Evolutionary conservation across 2,888 invertebrate species (phyloP), one percentile per base, ranked within the genome.

Genomic region (Lasius platythorax): DNA sequence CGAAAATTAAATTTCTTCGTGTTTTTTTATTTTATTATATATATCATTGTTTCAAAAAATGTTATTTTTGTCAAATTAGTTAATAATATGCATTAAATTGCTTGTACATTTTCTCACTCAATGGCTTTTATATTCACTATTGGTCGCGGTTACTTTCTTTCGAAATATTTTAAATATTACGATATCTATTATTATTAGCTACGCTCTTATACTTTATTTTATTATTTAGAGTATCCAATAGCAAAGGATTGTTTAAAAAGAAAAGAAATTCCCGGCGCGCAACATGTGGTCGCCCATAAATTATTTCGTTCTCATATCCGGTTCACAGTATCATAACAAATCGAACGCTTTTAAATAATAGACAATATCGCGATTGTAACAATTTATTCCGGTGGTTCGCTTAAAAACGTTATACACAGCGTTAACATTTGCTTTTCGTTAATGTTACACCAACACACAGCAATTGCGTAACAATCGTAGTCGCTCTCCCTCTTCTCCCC

Each of bases 321-420:
- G 83, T 83, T 83, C 83, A 50, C 73, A 63, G 79, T 64, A 33
- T 75, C 63, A 82, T 72, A 76, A 83, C 75, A 83, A 85, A 82
- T 82, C 83, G 83, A 70, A 70, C 76, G 70, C 63, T 76, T 83
- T 75, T 73, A 84, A 84, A 85, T 84, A 76, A 83, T 84, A 76
- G 73, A 73, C 78, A 84, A 73, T 61, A 73, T 46, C 84, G 30
- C 66, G 37, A 43, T 61, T 67, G 43, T 66, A 67, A 63, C 72
- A 84, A 82, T 76, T 76, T 81, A 81, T 81, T 33, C 73, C 12
- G 46, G 33, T 46, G 58, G 46, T 61, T 9, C 37, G 73, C 50
- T 81, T 81, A 73, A 79, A 79, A 79, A 79, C 12, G 43, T 79
- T 46, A 46, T 33, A 37, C 33, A 61, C 18, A 28, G 18, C 33